Conservation (phyloP, 2,888 invertebrate genomes). For the Psylliodes chrysocephalus region DNA sequence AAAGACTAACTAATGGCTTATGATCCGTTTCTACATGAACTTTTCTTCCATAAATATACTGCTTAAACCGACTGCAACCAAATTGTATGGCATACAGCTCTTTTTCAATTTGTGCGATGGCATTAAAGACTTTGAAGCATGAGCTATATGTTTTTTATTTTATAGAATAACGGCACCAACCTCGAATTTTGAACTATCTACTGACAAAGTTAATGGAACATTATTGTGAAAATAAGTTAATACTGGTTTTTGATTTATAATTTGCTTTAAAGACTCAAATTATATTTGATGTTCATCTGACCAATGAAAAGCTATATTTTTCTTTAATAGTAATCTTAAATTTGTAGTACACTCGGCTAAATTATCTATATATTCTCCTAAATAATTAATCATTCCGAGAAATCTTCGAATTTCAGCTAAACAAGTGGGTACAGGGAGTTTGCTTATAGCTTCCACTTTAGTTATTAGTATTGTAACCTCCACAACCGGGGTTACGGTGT, state of each 20-base stretch:
- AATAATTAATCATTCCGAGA: slow-evolving; percentile 50
- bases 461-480: no score
- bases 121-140: slow-evolving; percentile 49
- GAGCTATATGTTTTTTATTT: slow-evolving; percentile 47
- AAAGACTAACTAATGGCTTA: no score
- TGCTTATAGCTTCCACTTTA: slow-evolving; percentile 46
- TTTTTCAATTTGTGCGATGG: slow-evolving; percentile 46
- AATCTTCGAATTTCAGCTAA: slow-evolving; percentile 37
- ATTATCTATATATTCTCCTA: slow-evolving; percentile 39
- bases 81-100: slow-evolving; percentile 45
- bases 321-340: slow-evolving; percentile 15
- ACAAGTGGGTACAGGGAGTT: slow-evolving; percentile 37
- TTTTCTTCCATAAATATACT: not conserved
- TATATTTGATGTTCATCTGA: slow-evolving; percentile 15
- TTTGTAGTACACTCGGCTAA: slow-evolving; percentile 34
- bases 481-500: no score
- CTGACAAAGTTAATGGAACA: not conserved
- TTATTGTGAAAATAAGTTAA: slow-evolving; percentile 7
- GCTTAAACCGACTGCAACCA: slow-evolving; percentile 45
- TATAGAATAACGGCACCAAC: slow-evolving; percentile 47
- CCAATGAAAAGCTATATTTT: slow-evolving; percentile 17
- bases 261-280: slow-evolving; percentile 6
- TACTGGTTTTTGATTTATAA: slow-evolving; percentile 10
- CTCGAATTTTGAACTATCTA: slow-evolving; percentile 14
- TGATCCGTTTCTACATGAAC: no score